Percentiles rank a stretch among this genome's conserved stretches.
Evolutionary conservation across 2,888 invertebrate species (phyloP).

Genomic region (Bursaphelenchus okinawaensis): DNA sequence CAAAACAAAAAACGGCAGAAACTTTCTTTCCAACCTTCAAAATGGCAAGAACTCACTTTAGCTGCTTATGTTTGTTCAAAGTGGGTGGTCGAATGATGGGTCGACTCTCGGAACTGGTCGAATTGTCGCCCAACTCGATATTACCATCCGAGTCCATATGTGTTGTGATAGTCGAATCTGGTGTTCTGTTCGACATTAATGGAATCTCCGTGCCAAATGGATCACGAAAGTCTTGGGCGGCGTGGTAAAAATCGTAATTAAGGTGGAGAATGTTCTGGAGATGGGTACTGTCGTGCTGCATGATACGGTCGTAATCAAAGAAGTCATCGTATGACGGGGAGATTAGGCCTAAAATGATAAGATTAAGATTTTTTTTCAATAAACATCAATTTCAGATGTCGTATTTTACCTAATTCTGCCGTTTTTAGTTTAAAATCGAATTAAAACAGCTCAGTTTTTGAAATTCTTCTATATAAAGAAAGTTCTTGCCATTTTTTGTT

Average conservation of each 20-base stretch:
- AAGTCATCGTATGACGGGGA: constrained; percentile 47
- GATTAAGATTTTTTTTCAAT: too few species aligned
- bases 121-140: constrained; percentile 14
- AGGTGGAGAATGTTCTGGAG: constrained; percentile 10
- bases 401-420: background rate
- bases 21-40: too few species aligned
- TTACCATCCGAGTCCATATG: constrained; percentile 27
- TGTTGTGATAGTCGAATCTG: constrained; percentile 41
- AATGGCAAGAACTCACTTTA: too few species aligned
- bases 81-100: constrained; percentile 8
- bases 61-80: background rate
- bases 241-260: constrained; percentile 15
- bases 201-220: constrained; percentile 34
- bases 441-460: too few species aligned
- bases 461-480: too few species aligned
- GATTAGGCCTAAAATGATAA: constrained; percentile 28
- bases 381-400: background rate
- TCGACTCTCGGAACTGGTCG: constrained; percentile 4
- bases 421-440: too few species aligned
- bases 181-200: constrained; percentile 33
- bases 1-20: too few species aligned
- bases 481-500: too few species aligned
- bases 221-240: constrained; percentile 7
- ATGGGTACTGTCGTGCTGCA: constrained; percentile 1
- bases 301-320: constrained; percentile 33